Evolutionary conservation across 2,888 invertebrate genomes (phyloP), one percentile per base, ranked within the genome.

Genomic region (Escarpia spicata): DNA sequence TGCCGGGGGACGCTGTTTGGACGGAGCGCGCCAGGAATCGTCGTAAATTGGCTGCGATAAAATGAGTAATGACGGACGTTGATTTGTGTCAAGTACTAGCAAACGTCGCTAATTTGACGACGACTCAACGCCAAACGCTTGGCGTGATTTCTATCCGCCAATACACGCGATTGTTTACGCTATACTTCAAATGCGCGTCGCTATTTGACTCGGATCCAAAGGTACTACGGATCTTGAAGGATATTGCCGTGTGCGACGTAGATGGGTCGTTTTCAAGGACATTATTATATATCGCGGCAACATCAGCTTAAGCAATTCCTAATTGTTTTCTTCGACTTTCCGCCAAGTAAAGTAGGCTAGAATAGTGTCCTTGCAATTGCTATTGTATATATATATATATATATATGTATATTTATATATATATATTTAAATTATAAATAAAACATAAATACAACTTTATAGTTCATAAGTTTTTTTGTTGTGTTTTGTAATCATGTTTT

Each of bases 31-130:
- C 8, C 19, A 26, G 75, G 75, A 75, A 75, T 75, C 75, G 26
- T 75, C 75, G 75, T n/a, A 75, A 75, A 75, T 75, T 75, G 75
- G 26, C 75, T 6, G 75, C 75, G 75, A 75, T 75, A 75, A 75
- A 75, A 75, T 75, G 75, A 75, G 19, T 75, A 75, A 75, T 75
- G 26, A 75, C 75, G 26, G 26, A n/a, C 75, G 75, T 19, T 75
- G 75, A 75, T 75, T 75, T 26, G 75, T 75, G 75, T 75, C 75
- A 75, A 75, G 75, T 75, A 26, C 75, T 75, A 15, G 75, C 75
- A 26, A 75, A 75, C n/a, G 75, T 75, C 75, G 75, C 75, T 75
- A 75, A 75, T 75, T 75, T 75, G 75, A n/a, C 75, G 75, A 75
- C 75, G 75, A 26, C 19, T 75, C 75, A 75, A 75, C 75, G 75